These are phyloP conservation scores for Butorides virescens DNA, from an alignment of 2,113 vertebrate genomes.

Conservation along the genomic window DNA sequence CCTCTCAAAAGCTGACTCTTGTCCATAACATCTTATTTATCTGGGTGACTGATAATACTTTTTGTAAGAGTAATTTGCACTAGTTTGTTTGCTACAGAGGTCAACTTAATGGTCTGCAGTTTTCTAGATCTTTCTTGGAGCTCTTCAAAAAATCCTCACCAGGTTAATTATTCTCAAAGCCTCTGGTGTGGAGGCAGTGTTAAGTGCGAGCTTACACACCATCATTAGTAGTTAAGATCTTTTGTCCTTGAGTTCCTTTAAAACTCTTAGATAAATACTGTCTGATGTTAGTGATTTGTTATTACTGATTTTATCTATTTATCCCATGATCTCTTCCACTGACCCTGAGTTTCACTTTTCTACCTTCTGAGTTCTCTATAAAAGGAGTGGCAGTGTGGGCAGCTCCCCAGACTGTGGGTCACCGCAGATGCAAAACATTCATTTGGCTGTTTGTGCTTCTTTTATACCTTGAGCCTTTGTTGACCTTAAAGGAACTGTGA, in stretches of 20 bases:
- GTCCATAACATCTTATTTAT: neutral
- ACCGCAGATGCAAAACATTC: neutral
- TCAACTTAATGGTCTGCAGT: neutral
- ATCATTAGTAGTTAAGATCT: neutral
- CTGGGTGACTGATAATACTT: neutral
- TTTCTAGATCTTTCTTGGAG: neutral
- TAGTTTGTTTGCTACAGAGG: neutral
- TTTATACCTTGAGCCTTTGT: neutral
- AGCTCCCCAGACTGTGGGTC: neutral
- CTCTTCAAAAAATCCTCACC: neutral
- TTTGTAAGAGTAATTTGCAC: neutral
- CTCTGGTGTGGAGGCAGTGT: neutral
- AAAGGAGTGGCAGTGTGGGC: neutral
- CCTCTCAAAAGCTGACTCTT: neutral
- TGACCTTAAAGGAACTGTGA: neutral
- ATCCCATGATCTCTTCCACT: neutral
- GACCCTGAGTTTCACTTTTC: neutral
- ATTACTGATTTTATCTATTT: neutral
- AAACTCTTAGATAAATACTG: neutral
- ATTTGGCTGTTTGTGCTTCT: neutral
- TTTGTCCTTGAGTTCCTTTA: neutral
- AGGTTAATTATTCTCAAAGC: neutral
- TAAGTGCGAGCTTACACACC: neutral
- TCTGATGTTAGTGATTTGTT: neutral
- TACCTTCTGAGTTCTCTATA: neutral